These are phyloP conservation scores for Selene dorsalis DNA, from an alignment of 2,797 vertebrate species.

Conservation along the genomic window DNA sequence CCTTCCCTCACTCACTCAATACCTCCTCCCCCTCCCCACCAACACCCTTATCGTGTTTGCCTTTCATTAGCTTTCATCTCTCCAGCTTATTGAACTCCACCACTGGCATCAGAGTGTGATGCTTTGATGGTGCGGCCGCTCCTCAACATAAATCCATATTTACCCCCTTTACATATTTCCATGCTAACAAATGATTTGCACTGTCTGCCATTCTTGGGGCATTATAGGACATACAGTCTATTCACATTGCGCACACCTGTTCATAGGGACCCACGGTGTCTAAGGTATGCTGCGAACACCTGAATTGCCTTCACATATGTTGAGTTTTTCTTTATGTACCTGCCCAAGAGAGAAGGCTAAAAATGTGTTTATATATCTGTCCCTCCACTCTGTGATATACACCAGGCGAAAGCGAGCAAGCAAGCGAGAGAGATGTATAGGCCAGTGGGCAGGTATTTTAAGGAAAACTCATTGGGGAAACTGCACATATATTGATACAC, in stretches of 20 bases:
- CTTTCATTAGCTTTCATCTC: conserved; percentile 89
- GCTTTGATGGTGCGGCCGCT: conserved; percentile 81
- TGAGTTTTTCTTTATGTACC: conserved; percentile 41
- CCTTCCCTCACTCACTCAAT: conserved; percentile 41
- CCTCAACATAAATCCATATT: conserved; percentile 84
- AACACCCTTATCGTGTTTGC: conserved; percentile 79
- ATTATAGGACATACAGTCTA: conserved; percentile 43
- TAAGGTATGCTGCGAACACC: conserved; percentile 30
- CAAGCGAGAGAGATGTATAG: conserved; percentile 32
- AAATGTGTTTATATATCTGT: conserved; percentile 39
- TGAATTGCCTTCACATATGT: conserved; percentile 41
- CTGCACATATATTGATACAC: conserved; percentile 58
- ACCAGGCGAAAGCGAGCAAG: conserved; percentile 13
- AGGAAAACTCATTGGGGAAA: conserved; percentile 55
- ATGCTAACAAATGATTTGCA: conserved; percentile 79
- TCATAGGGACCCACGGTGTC: conserved; percentile 20
- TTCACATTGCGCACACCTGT: conserved; percentile 36
- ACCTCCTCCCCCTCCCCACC: conserved; percentile 56
- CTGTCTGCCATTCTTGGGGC: conserved; percentile 67
- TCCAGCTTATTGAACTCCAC: conserved; percentile 84
- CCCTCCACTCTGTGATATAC: conserved; percentile 11
- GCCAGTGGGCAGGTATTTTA: conserved; percentile 51
- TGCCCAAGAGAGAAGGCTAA: conserved; percentile 33
- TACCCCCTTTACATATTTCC: conserved; percentile 77
- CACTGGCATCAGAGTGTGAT: conserved; percentile 78